A percentile compares a stretch with the other conserved stretches of the same genome.
Evolutionary conservation across 2,888 invertebrate species (phyloP).

Genomic region (Pasiphila rectangulata): DNA sequence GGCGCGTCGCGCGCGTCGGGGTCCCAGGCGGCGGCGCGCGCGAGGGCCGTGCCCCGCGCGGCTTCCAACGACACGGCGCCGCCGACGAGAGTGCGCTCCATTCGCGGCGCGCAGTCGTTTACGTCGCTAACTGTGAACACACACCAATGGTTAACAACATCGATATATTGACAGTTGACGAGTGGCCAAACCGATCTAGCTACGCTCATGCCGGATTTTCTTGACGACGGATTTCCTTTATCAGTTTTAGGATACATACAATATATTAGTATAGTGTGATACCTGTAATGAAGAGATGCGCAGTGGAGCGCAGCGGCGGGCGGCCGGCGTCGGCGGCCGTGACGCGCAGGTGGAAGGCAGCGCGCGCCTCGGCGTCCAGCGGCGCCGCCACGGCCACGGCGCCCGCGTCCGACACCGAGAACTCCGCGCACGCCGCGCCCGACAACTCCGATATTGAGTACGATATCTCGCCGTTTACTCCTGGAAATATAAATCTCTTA

Average conservation of each 20-base stretch:
- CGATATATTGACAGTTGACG: too few relatives aligned
- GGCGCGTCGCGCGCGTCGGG: constrained; percentile 89
- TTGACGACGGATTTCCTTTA: too few relatives aligned
- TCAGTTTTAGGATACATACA: too few relatives aligned
- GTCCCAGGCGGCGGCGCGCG: constrained; percentile 93
- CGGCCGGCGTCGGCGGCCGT: constrained; percentile 91
- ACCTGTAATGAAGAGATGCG: constrained; percentile 91
- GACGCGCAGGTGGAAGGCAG: constrained; percentile 88
- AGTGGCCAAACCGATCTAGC: too few relatives aligned
- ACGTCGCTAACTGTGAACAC: constrained; percentile 86
- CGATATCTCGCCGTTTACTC: constrained; percentile 52
- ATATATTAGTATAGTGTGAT: too few relatives aligned
- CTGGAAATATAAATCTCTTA: too few relatives aligned
- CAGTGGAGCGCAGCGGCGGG: constrained; percentile 89
- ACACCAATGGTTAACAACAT: too few relatives aligned
- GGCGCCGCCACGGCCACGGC: constrained; percentile 87
- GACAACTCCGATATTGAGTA: constrained; percentile 43
- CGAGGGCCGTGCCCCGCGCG: constrained; percentile 92
- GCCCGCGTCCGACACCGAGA: constrained; percentile 88
- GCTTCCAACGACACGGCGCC: constrained; percentile 90
- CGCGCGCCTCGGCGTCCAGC: constrained; percentile 89
- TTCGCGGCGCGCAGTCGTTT: constrained; percentile 94
- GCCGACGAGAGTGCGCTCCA: constrained; percentile 90
- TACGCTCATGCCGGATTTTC: too few relatives aligned
- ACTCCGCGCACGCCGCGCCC: constrained; percentile 73